Percentiles rank a stretch among this genome's conserved stretches.
phyloP scores from a whole-genome alignment of 2,888 invertebrate species.

The Heteromurus nitidus region DNA sequence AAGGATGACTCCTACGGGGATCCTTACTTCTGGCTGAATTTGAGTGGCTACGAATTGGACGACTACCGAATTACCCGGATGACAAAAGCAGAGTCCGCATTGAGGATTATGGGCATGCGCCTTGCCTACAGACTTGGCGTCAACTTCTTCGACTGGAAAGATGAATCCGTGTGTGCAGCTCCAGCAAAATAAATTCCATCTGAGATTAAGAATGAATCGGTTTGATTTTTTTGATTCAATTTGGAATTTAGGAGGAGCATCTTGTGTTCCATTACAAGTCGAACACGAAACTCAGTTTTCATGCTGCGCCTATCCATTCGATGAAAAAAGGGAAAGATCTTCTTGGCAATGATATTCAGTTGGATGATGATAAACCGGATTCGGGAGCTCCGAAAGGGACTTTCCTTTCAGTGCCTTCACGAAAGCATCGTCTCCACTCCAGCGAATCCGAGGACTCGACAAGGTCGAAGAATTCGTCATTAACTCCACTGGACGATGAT shows the following conservation, averaged over 20 bases:
- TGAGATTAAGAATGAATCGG: too few species aligned
- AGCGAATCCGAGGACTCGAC: not conserved
- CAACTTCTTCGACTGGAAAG: slow-evolving; percentile 64
- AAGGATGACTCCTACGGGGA: slow-evolving; percentile 56
- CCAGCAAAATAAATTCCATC: too few species aligned
- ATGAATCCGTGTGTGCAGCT: slow-evolving; percentile 56
- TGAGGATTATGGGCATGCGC: slow-evolving; percentile 60
- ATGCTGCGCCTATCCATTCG: not conserved
- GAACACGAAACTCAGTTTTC: slow-evolving; percentile 22
- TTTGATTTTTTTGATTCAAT: too few species aligned
- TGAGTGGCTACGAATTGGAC: slow-evolving; percentile 62
- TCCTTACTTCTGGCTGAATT: slow-evolving; percentile 55
- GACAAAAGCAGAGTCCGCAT: slow-evolving; percentile 57
- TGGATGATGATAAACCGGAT: not conserved
- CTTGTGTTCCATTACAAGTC: slow-evolving; percentile 59
- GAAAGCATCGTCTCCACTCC: not conserved
- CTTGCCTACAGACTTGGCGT: slow-evolving; percentile 53
- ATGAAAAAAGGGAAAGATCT: not conserved
- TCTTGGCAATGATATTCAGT: not conserved
- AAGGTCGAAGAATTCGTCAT: not conserved
- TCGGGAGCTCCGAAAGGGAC: not conserved
- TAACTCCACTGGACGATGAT: too few species aligned
- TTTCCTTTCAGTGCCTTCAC: slow-evolving; percentile 19
- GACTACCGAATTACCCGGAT: slow-evolving; percentile 60
- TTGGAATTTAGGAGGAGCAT: slow-evolving; percentile 52